Evolutionary conservation across 2,797 vertebrate species (phyloP), one percentile per base, ranked within the genome.

Genomic region (Paedocypris micromegethes): DNA sequence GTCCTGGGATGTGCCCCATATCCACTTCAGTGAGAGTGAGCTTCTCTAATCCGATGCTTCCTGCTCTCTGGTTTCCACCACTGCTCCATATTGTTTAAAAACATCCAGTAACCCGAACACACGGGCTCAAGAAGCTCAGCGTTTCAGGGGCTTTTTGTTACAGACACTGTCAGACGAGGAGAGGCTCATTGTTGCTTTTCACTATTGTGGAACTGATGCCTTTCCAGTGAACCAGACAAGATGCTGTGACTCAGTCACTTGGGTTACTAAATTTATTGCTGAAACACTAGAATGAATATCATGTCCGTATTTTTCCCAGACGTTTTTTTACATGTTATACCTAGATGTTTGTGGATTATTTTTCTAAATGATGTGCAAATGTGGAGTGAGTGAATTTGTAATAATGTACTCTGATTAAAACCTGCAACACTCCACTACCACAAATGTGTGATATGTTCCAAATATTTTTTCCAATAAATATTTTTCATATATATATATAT

Each of bases 1-100:
- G 53, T 47, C 58, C 47, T 60, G 49, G 58, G 66, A 68, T 53
- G 50, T 68, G 66, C 50, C 50, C 58, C 54, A 54, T 68, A 61
- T 54, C 50, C 58, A 61, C 2, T 54, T 68, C 44, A 42, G 38
- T 61, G n/a, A 61, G 58, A 61, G 43, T 2, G 38, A 61, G 44
- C 39, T 60, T 41, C 66, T 53, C 43, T 54, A 60, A 57, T 66
- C 44, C 5, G 5, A 37, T 54, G 57, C 50, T 68, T 60, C 49
- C 66, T 61, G 38, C n/a, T 60, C 50, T 61, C 66, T 47, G 50
- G 50, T 60, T 61, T 47, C 58, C n/a, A 47, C 44, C 38, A 47
- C 9, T 60, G 9, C n/a, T 47, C 42, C 5, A 44, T 47, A 48
- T 68, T 61, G 66, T 47, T 68, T 61, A 60, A 42, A 60, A 48